A percentile compares a stretch with the other conserved stretches of the same genome.
Evolutionary conservation across 1,140 invertebrate species (phyloP).

Genomic region (Platyscapa corneri): DNA sequence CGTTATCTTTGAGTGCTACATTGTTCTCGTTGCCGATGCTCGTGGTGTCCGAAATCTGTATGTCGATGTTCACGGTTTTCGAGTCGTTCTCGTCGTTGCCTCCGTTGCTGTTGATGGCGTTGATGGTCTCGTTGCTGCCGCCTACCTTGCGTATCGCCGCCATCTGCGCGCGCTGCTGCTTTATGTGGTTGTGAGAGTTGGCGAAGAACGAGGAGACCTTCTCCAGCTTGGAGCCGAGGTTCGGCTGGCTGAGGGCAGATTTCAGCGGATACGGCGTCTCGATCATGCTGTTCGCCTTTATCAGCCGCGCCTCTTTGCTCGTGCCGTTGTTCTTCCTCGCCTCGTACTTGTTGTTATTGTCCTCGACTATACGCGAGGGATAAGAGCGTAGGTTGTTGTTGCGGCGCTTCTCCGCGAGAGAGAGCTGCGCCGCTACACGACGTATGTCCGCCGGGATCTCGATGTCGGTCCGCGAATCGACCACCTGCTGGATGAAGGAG

Average conservation of each 20-base stretch:
- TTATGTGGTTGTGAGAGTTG: conserved; percentile 79
- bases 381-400: conserved; percentile 69
- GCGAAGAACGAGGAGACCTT: conserved; percentile 79
- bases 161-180: conserved; percentile 73
- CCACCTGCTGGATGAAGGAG: conserved; percentile 77
- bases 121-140: conserved; percentile 53
- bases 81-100: conserved; percentile 69
- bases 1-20: conserved; percentile 54
- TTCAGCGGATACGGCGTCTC: conserved; percentile 70
- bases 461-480: conserved; percentile 76
- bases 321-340: conserved; percentile 71
- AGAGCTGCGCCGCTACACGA: conserved; percentile 78
- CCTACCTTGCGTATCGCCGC: conserved; percentile 63
- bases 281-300: conserved; percentile 59
- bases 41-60: conserved; percentile 68
- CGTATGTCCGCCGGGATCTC: conserved; percentile 80
- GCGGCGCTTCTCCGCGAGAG: conserved; percentile 71
- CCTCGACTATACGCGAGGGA: conserved; percentile 75
- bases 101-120: conserved; percentile 52
- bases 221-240: conserved; percentile 68
- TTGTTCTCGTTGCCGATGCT: conserved; percentile 45
- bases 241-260: conserved; percentile 73
- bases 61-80: conserved; percentile 70
- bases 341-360: conserved; percentile 73
- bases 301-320: conserved; percentile 63